Evolutionary conservation across 2,797 vertebrate species (phyloP), one percentile per base, ranked within the genome.

Genomic region (Pseudochirops cupreus): DNA sequence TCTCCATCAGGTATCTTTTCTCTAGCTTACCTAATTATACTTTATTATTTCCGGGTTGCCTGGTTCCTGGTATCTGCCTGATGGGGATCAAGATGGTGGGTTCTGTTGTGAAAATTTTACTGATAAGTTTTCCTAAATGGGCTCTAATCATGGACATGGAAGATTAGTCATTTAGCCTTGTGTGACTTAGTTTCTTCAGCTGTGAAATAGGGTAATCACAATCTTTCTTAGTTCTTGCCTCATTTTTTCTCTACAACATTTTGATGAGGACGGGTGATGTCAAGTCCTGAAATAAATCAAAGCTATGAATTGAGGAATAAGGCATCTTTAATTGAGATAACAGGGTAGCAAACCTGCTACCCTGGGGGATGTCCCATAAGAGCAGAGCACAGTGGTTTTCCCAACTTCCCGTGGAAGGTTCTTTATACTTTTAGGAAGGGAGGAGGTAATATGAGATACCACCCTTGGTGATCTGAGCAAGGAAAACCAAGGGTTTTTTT

Each of bases 1-100:
- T 67, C 14, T 67, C 33, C 4, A 16, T 33, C 4, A 33, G 11
- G 31, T 16, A 33, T 67, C 33, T 67, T n/a, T 67, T 62, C 29
- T 33, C 31, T 62, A 67, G 13, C 14, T 67, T 67, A 67, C 31
- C 31, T 33, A 67, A 67, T 67, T 67, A 67, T 52, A 59, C 39
- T 33, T 5, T 21, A 12, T 97, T 5, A 90, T 96, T 93, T 26
- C 24, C 93, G 97, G 98, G 5, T 0, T 31, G 13, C 52, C 94
- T 97, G 91, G 0, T 0, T 4, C 0, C 2, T 0, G 97, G 94
- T 26, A 87, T 97, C 91, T 98, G 62, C 97, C 98, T 0, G 74
- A 31, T 98, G 89, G 92, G 1, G 56, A 91, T 96, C 5, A 13
- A 94, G 6, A 3, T 97, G 0, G 0, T 54, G 0, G 50, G 91